These are phyloP conservation scores for Sebastes variabilis DNA, from an alignment of 2,797 vertebrate genomes.

Conservation along the genomic window DNA sequence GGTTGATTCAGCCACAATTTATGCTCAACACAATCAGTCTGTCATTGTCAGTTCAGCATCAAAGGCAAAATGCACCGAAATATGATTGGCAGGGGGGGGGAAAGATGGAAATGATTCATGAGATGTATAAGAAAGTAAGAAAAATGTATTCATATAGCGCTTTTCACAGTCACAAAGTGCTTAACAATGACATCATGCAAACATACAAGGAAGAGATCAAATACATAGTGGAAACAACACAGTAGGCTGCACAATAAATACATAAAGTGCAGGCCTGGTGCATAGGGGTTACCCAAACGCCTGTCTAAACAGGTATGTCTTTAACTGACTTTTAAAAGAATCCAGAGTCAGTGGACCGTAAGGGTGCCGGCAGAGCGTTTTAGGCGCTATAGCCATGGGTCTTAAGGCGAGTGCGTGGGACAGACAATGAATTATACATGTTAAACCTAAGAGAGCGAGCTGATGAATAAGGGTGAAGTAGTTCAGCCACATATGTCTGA, in stretches of 20 bases:
- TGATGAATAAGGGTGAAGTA: not conserved
- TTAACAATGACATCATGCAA: too few relatives aligned
- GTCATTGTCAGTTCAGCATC: not conserved
- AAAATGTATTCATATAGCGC: not conserved
- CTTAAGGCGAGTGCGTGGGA: too few relatives aligned
- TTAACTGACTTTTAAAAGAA: not conserved
- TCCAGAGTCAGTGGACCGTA: not conserved
- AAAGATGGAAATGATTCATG: conserved; percentile 2
- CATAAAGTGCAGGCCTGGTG: not conserved
- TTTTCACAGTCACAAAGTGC: too few relatives aligned
- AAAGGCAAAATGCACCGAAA: not conserved
- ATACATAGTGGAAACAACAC: not conserved
- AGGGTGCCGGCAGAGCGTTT: not conserved
- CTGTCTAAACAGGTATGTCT: not conserved
- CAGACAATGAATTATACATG: not conserved
- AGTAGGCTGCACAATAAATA: not conserved
- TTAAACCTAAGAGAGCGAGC: not conserved
- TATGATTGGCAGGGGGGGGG: not conserved
- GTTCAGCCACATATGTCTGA: not conserved
- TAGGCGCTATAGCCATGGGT: not conserved
- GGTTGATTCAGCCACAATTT: not conserved
- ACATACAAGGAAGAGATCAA: not conserved
- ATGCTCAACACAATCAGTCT: not conserved
- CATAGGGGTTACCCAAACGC: not conserved
- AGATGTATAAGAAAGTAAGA: not conserved